A percentile compares a stretch with the other conserved stretches of the same genome.
Evolutionary conservation across 2,797 vertebrate genomes (phyloP).

Genomic region (Chaetodon trifasciatus): DNA sequence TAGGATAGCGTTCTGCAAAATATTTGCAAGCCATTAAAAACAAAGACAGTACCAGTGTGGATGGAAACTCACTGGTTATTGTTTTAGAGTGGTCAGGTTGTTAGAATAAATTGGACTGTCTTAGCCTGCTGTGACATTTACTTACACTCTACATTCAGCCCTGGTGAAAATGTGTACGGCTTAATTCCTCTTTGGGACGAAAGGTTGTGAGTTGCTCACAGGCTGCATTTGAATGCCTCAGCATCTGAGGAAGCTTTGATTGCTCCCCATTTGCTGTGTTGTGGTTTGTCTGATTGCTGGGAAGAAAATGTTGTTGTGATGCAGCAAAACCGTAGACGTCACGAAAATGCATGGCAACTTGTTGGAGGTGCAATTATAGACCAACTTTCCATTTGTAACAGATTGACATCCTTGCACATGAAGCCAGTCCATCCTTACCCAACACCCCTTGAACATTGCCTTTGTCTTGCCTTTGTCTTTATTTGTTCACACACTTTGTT

Average conservation of each 20-base stretch:
- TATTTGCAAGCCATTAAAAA: neutral
- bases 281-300: slow-evolving; percentile 34
- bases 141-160: neutral
- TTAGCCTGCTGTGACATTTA: neutral
- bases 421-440: slow-evolving; percentile 43
- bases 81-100: neutral
- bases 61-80: neutral
- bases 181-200: slow-evolving; percentile 2
- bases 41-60: neutral
- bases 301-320: slow-evolving; percentile 35
- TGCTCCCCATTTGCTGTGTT: slow-evolving; percentile 22
- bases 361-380: slow-evolving; percentile 24
- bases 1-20: neutral
- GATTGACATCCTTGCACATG: slow-evolving; percentile 30
- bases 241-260: slow-evolving; percentile 22
- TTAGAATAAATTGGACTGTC: neutral
- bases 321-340: neutral
- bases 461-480: slow-evolving; percentile 54
- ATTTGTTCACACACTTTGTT: slow-evolving; percentile 40
- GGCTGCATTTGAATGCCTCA: slow-evolving; percentile 45
- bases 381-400: slow-evolving; percentile 23
- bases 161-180: slow-evolving; percentile 1
- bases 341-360: slow-evolving; percentile 43
- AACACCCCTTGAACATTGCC: slow-evolving; percentile 48
- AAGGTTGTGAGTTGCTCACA: neutral